Percentiles rank a stretch among this genome's conserved stretches.
Conservation (phyloP, 2,888 invertebrate species). For the Dicyrtoma fusca region DNA sequence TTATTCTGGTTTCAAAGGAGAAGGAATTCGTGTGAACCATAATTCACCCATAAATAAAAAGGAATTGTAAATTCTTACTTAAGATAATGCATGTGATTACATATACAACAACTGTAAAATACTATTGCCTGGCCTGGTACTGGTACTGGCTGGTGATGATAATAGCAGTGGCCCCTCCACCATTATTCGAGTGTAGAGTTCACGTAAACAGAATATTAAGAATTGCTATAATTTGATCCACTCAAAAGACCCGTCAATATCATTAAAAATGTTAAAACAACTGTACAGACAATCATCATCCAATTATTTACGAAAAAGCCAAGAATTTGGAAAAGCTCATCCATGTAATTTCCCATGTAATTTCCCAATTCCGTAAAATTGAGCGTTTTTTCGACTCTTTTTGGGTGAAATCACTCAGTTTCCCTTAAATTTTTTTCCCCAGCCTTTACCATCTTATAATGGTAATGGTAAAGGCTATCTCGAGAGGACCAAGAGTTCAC, state of each 20-base stretch:
- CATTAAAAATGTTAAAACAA: slow-evolving; percentile 17
- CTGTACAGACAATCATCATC: slow-evolving; percentile 6
- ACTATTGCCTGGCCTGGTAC: neutral
- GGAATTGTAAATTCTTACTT: too few relatives aligned
- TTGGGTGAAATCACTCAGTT: slow-evolving; percentile 15
- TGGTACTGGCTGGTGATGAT: neutral
- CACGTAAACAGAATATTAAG: slow-evolving; percentile 10
- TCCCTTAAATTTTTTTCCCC: slow-evolving; percentile 1
- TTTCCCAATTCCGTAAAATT: too few relatives aligned
- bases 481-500: too few relatives aligned
- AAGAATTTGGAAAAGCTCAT: slow-evolving; percentile 22
- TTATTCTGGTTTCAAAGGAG: too few relatives aligned
- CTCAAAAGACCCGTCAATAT: neutral
- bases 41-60: too few relatives aligned
- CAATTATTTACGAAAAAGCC: slow-evolving; percentile 9
- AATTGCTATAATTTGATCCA: slow-evolving; percentile 22
- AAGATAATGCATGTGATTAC: neutral
- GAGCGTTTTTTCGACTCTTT: slow-evolving; percentile 12
- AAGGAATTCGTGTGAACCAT: too few relatives aligned
- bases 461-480: too few relatives aligned
- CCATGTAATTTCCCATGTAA: slow-evolving; percentile 21
- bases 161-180: neutral
- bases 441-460: too few relatives aligned
- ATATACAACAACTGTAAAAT: neutral
- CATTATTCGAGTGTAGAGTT: neutral